phyloP scores from a whole-genome alignment of 2,797 vertebrate genomes.

The Sebastiscus tertius region DNA sequence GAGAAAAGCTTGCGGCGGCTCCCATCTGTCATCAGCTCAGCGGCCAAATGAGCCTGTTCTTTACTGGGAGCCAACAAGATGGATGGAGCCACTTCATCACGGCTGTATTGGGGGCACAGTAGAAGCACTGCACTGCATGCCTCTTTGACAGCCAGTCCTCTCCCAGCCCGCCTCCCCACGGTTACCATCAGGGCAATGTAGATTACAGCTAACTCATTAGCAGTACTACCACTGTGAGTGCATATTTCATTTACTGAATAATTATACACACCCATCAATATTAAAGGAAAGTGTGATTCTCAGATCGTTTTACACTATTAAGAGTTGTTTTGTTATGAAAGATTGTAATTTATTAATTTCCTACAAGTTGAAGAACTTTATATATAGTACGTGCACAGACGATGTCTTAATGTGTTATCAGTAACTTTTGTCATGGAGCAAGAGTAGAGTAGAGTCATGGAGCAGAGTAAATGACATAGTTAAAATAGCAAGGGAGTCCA shows the following conservation, averaged over 20 bases:
- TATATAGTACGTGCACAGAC: background rate
- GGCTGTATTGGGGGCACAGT: constrained; percentile 46
- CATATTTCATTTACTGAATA: constrained; percentile 32
- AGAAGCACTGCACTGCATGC: constrained; percentile 48
- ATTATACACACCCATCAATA: constrained; percentile 29
- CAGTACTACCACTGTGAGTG: constrained; percentile 17
- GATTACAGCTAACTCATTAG: constrained; percentile 58
- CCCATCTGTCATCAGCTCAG: constrained; percentile 72
- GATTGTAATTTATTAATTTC: background rate
- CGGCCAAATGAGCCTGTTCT: constrained; percentile 64
- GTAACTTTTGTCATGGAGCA: too few species aligned
- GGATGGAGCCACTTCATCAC: constrained; percentile 72
- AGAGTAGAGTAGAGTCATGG: too few species aligned
- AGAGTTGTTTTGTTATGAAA: background rate
- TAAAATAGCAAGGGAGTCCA: too few species aligned
- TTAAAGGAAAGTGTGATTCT: constrained; percentile 1
- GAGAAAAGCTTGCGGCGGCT: constrained; percentile 55
- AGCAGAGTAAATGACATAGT: too few species aligned
- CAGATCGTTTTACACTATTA: background rate
- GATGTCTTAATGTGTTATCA: background rate
- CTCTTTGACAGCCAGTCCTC: constrained; percentile 60
- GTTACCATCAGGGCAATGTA: constrained; percentile 48
- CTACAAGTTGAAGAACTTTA: background rate
- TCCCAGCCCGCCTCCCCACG: constrained; percentile 42
- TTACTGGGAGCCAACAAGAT: constrained; percentile 67